A percentile compares a stretch with the other conserved stretches of the same genome.
Evolutionary conservation across 2,113 vertebrate species (phyloP).

Genomic region (Tylochromis polylepis): DNA sequence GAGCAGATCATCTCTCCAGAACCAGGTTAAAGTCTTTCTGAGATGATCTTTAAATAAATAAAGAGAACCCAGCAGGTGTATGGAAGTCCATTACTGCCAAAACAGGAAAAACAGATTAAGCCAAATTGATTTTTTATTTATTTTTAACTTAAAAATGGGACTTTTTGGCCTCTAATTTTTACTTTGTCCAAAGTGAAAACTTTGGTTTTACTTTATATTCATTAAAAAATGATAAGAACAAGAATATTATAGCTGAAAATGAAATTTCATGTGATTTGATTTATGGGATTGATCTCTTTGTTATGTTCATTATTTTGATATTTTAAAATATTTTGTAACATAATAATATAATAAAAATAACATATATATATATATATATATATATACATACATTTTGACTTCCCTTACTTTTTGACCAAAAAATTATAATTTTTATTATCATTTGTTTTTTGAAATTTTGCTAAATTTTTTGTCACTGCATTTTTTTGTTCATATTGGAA

Average conservation of each 20-base stretch:
- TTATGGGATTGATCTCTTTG: background rate
- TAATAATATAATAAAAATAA: too few species aligned
- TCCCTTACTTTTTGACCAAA: background rate
- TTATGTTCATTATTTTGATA: background rate
- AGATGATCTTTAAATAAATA: background rate
- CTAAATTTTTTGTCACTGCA: background rate
- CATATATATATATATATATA: too few species aligned
- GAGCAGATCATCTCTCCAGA: background rate
- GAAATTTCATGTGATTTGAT: background rate
- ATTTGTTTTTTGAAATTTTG: background rate
- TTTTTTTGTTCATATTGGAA: background rate
- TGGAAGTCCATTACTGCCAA: background rate
- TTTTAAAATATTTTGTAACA: background rate
- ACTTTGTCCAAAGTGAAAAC: too few species aligned
- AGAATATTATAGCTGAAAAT: background rate
- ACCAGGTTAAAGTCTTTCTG: background rate
- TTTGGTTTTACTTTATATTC: background rate
- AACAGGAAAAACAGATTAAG: background rate
- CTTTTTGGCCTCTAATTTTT: background rate
- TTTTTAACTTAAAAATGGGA: background rate
- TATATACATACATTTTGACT: background rate
- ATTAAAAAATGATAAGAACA: background rate
- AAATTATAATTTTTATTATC: background rate
- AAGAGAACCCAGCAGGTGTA: background rate
- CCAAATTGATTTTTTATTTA: background rate